These are phyloP conservation scores for Achroia grisella DNA, from an alignment of 1,140 invertebrate genomes.

Conservation along the genomic window DNA sequence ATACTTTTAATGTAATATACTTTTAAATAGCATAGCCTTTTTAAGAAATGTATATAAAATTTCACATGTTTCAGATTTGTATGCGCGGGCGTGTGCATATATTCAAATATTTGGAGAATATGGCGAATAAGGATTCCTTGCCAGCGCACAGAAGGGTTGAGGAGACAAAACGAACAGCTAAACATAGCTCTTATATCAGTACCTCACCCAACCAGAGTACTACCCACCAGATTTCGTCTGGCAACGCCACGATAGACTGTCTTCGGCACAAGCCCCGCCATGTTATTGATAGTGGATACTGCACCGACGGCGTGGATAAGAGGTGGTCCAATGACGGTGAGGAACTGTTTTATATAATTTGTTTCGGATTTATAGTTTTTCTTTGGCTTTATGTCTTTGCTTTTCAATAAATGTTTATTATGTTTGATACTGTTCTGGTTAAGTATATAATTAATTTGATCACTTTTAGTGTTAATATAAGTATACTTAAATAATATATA, in stretches of 20 bases:
- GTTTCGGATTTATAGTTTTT: too few species aligned
- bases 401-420: too few species aligned
- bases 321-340: conserved; percentile 88
- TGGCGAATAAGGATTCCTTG: conserved; percentile 82
- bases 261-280: conserved; percentile 77
- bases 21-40: too few species aligned
- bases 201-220: conserved; percentile 43
- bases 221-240: conserved; percentile 49
- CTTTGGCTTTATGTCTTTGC: too few species aligned
- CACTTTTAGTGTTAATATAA: too few species aligned
- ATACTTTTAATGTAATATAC: too few species aligned
- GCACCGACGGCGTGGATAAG: conserved; percentile 87
- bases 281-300: conserved; percentile 92
- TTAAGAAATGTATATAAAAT: too few species aligned
- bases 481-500: too few species aligned
- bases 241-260: conserved; percentile 73
- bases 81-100: conserved; percentile 93
- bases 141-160: conserved; percentile 66
- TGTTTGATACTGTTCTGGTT: too few species aligned
- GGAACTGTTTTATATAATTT: conserved; percentile 12
- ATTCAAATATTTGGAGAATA: conserved; percentile 94
- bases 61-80: conserved; percentile 86
- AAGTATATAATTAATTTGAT: too few species aligned
- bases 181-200: conserved; percentile 63
- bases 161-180: conserved; percentile 63